A percentile compares a stretch with the other conserved stretches of the same genome.
Evolutionary conservation across 2,888 invertebrate species (phyloP).

Genomic region (Conomelus anceps): DNA sequence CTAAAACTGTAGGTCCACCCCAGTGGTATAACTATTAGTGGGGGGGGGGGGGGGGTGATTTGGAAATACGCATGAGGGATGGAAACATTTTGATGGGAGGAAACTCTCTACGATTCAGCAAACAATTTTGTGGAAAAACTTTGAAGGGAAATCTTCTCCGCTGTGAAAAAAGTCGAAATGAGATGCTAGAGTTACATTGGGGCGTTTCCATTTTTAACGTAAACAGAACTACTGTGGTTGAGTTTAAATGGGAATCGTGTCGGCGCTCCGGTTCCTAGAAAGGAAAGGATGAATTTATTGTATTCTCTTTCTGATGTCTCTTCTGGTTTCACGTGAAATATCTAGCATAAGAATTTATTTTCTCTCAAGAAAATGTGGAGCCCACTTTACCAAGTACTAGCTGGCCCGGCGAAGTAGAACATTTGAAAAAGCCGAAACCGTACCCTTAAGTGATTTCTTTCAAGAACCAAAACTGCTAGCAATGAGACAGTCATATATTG

Average conservation of each 20-base stretch:
- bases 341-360: not conserved
- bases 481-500: no score
- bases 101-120: not conserved
- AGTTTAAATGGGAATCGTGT: not conserved
- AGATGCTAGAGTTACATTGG: not conserved
- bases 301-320: not conserved
- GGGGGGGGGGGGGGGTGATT: no score
- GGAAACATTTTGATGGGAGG: not conserved
- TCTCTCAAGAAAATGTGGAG: not conserved
- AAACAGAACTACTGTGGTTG: not conserved
- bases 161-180: not conserved
- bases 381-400: not conserved
- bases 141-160: no score
- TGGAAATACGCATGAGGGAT: not conserved
- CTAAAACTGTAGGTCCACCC: no score
- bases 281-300: not conserved
- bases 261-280: not conserved
- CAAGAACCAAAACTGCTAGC: no score
- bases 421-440: no score
- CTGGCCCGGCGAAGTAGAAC: no score
- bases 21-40: no score
- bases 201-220: not conserved
- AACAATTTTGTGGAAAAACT: not conserved
- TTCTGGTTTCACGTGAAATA: not conserved
- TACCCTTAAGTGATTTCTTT: no score